Conservation (phyloP, 2,888 invertebrate species). For the Melanchra persicariae region DNA sequence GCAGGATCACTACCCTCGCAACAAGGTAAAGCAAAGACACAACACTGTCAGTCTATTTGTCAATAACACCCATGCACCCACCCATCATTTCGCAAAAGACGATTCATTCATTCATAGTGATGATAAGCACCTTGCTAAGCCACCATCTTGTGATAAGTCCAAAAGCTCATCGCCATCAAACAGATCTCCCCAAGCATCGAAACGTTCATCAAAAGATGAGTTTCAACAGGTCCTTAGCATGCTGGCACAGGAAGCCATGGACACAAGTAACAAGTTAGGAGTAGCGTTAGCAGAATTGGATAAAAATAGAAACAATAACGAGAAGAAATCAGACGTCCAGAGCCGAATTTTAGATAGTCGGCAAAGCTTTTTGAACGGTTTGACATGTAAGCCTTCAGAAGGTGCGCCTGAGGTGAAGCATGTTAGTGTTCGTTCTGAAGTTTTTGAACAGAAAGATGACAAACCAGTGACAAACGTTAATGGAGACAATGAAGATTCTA, state of each 20-base stretch:
- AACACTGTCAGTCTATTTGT: constrained; percentile 88
- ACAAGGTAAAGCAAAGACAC: constrained; percentile 90
- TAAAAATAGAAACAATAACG: constrained; percentile 85
- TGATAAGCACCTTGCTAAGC: constrained; percentile 87
- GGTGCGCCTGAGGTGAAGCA: constrained; percentile 77
- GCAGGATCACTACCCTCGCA: constrained; percentile 85
- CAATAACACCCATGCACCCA: constrained; percentile 86
- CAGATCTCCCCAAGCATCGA: constrained; percentile 89
- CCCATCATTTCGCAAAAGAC: constrained; percentile 89
- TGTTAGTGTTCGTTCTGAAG: constrained; percentile 76
- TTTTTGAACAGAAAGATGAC: constrained; percentile 67
- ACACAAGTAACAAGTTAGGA: constrained; percentile 93
- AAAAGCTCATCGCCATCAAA: constrained; percentile 91
- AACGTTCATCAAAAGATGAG: constrained; percentile 88
- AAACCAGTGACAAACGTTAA: constrained; percentile 41
- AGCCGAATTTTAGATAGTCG: constrained; percentile 88
- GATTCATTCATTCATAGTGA: constrained; percentile 89
- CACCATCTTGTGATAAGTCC: constrained; percentile 89
- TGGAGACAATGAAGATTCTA: constrained; percentile 69
- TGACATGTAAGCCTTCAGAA: constrained; percentile 80
- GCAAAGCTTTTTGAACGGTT: constrained; percentile 86
- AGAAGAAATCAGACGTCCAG: constrained; percentile 86
- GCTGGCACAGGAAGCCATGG: constrained; percentile 94
- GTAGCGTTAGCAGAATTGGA: constrained; percentile 92
- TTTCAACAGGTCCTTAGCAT: constrained; percentile 94